Evolutionary conservation across 1,140 invertebrate genomes (phyloP), one percentile per base, ranked within the genome.

Genomic region (Steinernema khuongi): DNA sequence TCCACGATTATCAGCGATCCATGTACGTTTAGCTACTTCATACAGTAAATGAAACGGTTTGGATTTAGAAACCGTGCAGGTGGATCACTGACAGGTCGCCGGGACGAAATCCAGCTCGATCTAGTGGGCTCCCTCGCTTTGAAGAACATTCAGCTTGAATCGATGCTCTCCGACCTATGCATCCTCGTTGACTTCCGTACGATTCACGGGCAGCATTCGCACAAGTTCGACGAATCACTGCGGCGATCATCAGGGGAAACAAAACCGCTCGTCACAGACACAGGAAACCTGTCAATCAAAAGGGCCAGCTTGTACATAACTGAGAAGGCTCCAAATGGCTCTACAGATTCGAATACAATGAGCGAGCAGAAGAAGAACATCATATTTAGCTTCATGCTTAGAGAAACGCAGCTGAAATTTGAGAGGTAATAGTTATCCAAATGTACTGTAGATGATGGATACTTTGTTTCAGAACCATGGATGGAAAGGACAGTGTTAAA

Each of bases 351-450:
- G 22, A 79, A 14, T 32, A 28, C 67, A 11, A 72, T 43, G 0
- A 43, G 44, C 31, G 71, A 44, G 1, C 43, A 31, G n/a, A 79
- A 79, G 32, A 79, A 76, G 31, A 83, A 78, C 29, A 79, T 81
- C 30, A 80, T 80, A 70, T 43, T 83, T 17, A 80, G 81, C 66
- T 80, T 81, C 67, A 66, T 79, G 17, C 29, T 80, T 22, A 68
- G 72, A 26, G 71, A 81, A 32, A 31, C 68, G 2, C 66, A 68
- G 31, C 28, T 73, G 22, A 19, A 33, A 1, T 68, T 73, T 19
- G 66, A 73, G 31, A 30, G 66, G 68, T 31, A 18, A 41, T 18
- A 36, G 17, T 26, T 26, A 70, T 17, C 22, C n/a, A 67, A 75
- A 44, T 67, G n/a, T n/a, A 29, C 7, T 67, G 4, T 19, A 19